phyloP scores from a whole-genome alignment of 2,113 vertebrate genomes.

The Scomber colias region DNA sequence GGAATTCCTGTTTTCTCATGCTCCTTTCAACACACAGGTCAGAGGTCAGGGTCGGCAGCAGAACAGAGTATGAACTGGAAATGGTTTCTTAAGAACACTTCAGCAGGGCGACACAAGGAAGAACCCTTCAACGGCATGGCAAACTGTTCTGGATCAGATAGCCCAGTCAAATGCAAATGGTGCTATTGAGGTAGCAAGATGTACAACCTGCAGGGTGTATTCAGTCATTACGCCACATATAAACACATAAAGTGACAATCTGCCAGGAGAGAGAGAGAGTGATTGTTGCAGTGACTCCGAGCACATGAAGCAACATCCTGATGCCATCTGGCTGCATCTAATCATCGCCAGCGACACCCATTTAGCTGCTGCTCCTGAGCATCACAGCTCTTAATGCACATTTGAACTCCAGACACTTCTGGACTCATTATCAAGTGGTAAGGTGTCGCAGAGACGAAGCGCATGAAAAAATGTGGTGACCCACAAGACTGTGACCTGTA shows the following conservation, averaged over 20 bases:
- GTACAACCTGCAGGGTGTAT: constrained; percentile 11
- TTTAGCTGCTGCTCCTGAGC: constrained; percentile 46
- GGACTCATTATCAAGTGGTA: constrained; percentile 69
- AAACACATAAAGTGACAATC: constrained; percentile 50
- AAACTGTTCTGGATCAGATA: background rate
- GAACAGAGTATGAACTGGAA: background rate
- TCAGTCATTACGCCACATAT: constrained; percentile 39
- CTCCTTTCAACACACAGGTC: background rate
- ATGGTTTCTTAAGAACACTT: background rate
- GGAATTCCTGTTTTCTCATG: constrained; percentile 7
- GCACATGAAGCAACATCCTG: constrained; percentile 40
- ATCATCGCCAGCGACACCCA: constrained; percentile 45
- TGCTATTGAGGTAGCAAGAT: constrained; percentile 14
- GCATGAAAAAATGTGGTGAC: constrained; percentile 66
- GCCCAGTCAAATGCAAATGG: constrained; percentile 30
- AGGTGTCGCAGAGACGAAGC: constrained; percentile 58
- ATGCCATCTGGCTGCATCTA: constrained; percentile 64
- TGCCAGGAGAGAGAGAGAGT: constrained; percentile 32
- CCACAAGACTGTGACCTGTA: constrained; percentile 78
- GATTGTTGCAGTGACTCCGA: constrained; percentile 33
- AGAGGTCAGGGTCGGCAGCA: constrained; percentile 3
- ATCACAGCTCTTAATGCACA: constrained; percentile 28
- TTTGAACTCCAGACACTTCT: constrained; percentile 62
- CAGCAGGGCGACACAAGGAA: background rate
- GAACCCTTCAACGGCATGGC: background rate